Conservation (phyloP, 2,113 vertebrate species). For the Oncorhynchus kisutch region DNA sequence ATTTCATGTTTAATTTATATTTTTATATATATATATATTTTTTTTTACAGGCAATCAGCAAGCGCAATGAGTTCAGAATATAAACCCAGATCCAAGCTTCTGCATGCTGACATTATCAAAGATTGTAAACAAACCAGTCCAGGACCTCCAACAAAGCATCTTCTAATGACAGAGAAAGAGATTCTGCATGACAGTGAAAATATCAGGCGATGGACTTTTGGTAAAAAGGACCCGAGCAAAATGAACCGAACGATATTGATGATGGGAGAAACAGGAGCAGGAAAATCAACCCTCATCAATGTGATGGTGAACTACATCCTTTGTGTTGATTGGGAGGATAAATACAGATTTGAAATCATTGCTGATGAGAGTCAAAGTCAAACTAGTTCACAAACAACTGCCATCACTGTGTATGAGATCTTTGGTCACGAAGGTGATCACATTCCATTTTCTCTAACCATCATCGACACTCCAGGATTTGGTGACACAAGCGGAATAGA, state of each 20-base stretch:
- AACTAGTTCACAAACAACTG: slow-evolving; percentile 36
- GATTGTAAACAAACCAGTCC: background rate
- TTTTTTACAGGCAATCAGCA: background rate
- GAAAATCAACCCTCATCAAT: slow-evolving; percentile 48
- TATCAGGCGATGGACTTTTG: slow-evolving; percentile 8
- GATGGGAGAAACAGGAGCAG: slow-evolving; percentile 41
- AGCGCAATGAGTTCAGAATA: background rate
- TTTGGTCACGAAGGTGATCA: background rate
- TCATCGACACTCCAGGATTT: background rate
- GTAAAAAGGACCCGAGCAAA: background rate
- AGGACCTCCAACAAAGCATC: slow-evolving; percentile 21
- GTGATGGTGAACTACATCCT: slow-evolving; percentile 1
- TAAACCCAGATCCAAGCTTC: background rate
- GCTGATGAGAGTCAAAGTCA: slow-evolving; percentile 18
- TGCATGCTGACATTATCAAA: background rate
- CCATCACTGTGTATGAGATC: slow-evolving; percentile 47
- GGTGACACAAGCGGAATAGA: background rate
- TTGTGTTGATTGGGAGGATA: slow-evolving; percentile 30
- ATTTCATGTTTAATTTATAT: background rate
- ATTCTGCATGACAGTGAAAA: background rate
- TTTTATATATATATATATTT: background rate
- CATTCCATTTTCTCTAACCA: slow-evolving; percentile 3
- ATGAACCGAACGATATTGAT: slow-evolving; percentile 35
- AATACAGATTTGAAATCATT: slow-evolving; percentile 35
- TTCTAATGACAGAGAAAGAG: slow-evolving; percentile 7